phyloP scores from a whole-genome alignment of 2,113 vertebrate genomes.

The Heterotis niloticus region DNA sequence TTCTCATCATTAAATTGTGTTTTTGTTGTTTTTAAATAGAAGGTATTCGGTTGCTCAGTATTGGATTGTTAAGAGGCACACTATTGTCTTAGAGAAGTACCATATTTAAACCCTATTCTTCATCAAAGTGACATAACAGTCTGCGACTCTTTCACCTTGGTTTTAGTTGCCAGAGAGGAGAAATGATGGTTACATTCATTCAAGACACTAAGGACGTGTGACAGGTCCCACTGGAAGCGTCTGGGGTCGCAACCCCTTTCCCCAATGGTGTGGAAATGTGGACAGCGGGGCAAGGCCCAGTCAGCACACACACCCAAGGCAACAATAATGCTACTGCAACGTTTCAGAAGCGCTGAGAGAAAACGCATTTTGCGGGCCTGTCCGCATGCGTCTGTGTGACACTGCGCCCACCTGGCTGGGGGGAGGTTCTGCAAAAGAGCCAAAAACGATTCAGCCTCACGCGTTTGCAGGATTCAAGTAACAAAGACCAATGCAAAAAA shows the following conservation, averaged over 20 bases:
- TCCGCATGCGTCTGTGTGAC: constrained; percentile 29
- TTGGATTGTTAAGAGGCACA: constrained; percentile 57
- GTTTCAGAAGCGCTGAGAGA: too few relatives aligned
- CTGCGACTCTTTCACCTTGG: constrained; percentile 16
- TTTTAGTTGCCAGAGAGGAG: constrained; percentile 31
- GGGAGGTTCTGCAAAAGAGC: constrained; percentile 35
- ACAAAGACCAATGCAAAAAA: constrained; percentile 21
- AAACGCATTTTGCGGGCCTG: constrained; percentile 32
- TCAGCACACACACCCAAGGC: neutral
- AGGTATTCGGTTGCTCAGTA: constrained; percentile 36
- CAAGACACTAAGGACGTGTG: constrained; percentile 15
- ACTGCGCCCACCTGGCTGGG: neutral
- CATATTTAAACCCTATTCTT: constrained; percentile 9
- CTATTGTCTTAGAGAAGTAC: constrained; percentile 28
- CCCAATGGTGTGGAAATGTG: neutral
- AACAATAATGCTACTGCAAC: neutral
- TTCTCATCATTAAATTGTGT: constrained; percentile 32
- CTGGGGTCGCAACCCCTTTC: constrained; percentile 12
- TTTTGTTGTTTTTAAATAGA: constrained; percentile 31
- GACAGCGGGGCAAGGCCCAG: neutral
- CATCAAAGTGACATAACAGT: neutral
- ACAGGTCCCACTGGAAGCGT: neutral
- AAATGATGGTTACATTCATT: constrained; percentile 52
- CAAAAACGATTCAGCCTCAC: constrained; percentile 47
- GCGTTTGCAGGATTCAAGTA: constrained; percentile 70